Percentiles rank a stretch among this genome's conserved stretches.
Conservation (phyloP, 2,797 vertebrate species). For the Phylloscopus collybita region DNA sequence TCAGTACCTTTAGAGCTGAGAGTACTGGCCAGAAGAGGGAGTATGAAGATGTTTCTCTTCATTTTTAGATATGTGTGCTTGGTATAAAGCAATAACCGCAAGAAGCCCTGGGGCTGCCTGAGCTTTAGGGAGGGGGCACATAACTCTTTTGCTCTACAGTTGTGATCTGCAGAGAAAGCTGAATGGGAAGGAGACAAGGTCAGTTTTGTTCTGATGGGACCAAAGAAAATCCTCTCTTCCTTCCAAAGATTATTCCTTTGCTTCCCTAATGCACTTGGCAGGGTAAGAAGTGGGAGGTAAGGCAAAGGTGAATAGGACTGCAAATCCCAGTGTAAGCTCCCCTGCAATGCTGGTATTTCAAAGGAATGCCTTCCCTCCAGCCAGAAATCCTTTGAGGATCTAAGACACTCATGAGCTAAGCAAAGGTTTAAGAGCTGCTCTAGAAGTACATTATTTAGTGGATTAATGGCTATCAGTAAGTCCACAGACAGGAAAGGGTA, state of each 20-base stretch:
- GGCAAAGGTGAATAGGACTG: neutral
- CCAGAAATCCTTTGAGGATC: neutral
- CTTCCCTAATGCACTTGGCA: neutral
- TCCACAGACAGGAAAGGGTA: neutral
- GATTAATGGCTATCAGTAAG: neutral
- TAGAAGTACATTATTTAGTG: neutral
- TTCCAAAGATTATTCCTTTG: neutral
- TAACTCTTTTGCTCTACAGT: neutral
- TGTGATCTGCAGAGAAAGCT: neutral
- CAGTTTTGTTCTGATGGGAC: neutral
- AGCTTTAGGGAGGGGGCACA: neutral
- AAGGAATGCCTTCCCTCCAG: neutral
- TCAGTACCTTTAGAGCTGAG: neutral
- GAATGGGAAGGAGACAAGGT: neutral
- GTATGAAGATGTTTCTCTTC: neutral
- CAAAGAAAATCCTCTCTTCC: neutral
- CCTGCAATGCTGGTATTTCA: rapidly evolving
- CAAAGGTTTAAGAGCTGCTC: neutral
- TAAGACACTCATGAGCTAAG: neutral
- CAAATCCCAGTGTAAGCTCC: neutral
- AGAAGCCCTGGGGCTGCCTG: neutral
- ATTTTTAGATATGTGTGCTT: neutral
- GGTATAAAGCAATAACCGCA: neutral
- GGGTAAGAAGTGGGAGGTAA: neutral
- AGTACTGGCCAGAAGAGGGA: neutral